These are phyloP conservation scores for Enteromius fasciolatus DNA, from an alignment of 2,797 vertebrate species.

Conservation along the genomic window DNA sequence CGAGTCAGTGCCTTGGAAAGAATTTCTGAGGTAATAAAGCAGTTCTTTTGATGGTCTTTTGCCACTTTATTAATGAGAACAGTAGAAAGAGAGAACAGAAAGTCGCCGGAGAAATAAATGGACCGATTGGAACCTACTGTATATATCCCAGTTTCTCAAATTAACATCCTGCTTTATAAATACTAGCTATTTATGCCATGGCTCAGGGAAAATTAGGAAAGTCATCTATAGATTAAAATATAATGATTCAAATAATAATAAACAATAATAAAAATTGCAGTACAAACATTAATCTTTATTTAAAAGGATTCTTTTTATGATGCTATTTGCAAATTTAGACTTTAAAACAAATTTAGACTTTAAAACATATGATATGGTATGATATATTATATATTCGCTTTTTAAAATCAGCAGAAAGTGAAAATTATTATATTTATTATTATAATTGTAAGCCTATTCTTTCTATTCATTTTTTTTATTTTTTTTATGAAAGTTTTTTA, in stretches of 20 bases:
- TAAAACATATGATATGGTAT: too few species aligned
- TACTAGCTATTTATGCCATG: background rate
- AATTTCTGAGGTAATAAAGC: slow-evolving; percentile 19
- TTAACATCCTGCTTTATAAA: background rate
- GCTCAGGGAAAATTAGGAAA: background rate
- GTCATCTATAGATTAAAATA: background rate
- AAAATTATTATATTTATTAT: too few species aligned
- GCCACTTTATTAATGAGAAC: background rate
- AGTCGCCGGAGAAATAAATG: background rate
- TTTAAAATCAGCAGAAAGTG: too few species aligned
- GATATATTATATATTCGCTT: too few species aligned
- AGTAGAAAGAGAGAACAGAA: background rate
- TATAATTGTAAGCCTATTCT: too few species aligned
- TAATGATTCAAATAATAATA: background rate
- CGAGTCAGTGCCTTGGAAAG: background rate
- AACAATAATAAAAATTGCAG: background rate
- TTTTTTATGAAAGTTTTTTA: too few species aligned
- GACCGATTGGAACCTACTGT: background rate
- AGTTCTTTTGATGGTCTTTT: background rate
- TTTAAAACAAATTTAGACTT: background rate
- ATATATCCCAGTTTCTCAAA: background rate
- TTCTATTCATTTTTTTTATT: too few species aligned
- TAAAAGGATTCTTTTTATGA: background rate
- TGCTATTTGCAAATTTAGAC: background rate
- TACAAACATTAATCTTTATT: background rate